Evolutionary conservation across 2,113 vertebrate genomes (phyloP), one percentile per base, ranked within the genome.

Genomic region (Tragelaphus buxtoni): DNA sequence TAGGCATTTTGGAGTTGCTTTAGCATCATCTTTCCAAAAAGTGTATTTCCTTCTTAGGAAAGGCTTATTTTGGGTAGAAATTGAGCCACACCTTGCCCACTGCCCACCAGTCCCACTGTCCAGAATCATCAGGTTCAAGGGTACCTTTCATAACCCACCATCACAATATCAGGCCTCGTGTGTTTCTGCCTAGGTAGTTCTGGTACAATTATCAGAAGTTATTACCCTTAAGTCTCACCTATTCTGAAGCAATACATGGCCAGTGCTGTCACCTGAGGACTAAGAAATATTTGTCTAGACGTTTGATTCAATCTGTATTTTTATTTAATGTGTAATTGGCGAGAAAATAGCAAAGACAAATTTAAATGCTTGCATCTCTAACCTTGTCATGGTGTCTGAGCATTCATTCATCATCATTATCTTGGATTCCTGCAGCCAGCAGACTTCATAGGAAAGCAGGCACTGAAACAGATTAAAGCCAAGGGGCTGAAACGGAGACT

Each of bases 401-500:
- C 93, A 94, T 93, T 96, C 58, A 90, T 97, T 87, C 98, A 96
- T 98, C 93, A 97, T 98, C n/a, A 84, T 98, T 98, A 94, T 97
- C 69, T 97, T 97, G 45, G 74, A 3, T 97, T 95, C 92, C 96
- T 97, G 86, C 98, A 99, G 99, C 98, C 99, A 35, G 99, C 99
- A 84, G 99, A 99, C 98, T 99, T 99, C 90, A 99, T 99, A 89
- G 99, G 99, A 92, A 99, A 99, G 98, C 98, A 99, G 94, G 99
- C 99, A 30, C 98, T 99, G 98, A 99, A 98, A 98, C 98, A 99
- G 97, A 99, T 99, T 98, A 99, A 99, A 99, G 99, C 99, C 76
- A 97, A 98, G 74, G 99, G 99, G 30, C 98, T 99, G 97, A 99
- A 97, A 94, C 99, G 99, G 93, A 99, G 98, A 88, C 98, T 99